Evolutionary conservation across 2,797 vertebrate genomes (phyloP), one percentile per base, ranked within the genome.

Genomic region (Harpagifer antarcticus): DNA sequence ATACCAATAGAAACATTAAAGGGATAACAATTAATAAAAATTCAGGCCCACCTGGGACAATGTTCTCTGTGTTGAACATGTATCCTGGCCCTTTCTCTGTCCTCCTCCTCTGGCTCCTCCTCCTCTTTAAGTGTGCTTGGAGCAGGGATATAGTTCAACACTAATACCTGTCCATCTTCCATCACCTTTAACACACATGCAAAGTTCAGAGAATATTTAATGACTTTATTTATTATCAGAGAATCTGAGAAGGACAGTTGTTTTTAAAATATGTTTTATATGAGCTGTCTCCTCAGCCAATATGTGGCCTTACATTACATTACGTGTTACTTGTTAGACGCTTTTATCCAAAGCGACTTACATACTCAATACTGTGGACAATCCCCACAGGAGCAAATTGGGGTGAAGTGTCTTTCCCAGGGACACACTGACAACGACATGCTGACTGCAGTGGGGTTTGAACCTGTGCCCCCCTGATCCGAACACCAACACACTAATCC

Each of bases 161-260:
- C 91, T 31, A 92, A 94, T 72, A 93, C 78, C 68, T 89, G 92
- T 14, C 97, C 97, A 85, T 98, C 95, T 68, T 92, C 93, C 92
- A 94, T 93, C 73, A 99, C 96, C 98, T 99, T 56, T 9, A 78
- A 61, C 65, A 79, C 9, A 85, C 61, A 66, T 9, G 60, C 60
- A 31, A 15, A 56, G 11, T 4, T 63, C 42, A 56, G 16, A 70
- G 7, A 12, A 58, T 23, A 43, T 43, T 52, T 20, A 50, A 27
- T 17, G 17, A 16, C 7, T 37, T 23, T 45, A 20, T 19, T 54
- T 16, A 45, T 52, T 5, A 65, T 14, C n/a, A 15, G 12, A 54
- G 23, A 48, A 14, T 31, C 27, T 52, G 13, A 31, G 6, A 68
- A 6, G 12, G 17, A 17, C 19, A 19, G 4, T 7, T 9, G 9